These are phyloP conservation scores for Acanthis flammea DNA, from an alignment of 2,797 vertebrate species.

Conservation along the genomic window DNA sequence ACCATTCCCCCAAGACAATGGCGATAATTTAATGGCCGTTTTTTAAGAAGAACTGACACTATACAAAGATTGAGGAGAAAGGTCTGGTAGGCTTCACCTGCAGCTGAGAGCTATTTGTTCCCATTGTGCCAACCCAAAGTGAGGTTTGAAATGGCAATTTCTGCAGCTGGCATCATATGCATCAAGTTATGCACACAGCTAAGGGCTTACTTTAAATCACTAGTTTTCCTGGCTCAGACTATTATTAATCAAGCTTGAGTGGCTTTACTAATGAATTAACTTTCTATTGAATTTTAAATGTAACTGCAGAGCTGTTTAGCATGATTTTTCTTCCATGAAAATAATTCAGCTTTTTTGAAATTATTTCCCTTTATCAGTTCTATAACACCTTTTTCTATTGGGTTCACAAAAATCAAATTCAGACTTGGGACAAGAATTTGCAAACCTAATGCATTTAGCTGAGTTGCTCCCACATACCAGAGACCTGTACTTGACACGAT, in stretches of 20 bases:
- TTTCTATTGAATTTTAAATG: constrained; percentile 4
- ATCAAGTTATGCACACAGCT: not conserved
- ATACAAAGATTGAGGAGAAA: constrained; percentile 53
- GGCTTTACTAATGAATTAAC: constrained; percentile 23
- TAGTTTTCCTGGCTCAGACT: constrained; percentile 21
- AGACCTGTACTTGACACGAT: not conserved
- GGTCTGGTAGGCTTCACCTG: constrained; percentile 64
- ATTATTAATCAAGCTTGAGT: constrained; percentile 19
- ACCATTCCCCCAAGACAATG: constrained; percentile 56
- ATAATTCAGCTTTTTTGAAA: not conserved
- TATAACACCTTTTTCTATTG: not conserved
- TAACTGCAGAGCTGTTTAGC: not conserved
- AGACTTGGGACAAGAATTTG: not conserved
- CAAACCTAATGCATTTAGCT: not conserved
- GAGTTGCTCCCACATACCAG: not conserved
- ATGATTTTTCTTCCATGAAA: not conserved
- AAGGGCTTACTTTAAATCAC: not conserved
- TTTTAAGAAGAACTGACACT: constrained; percentile 57
- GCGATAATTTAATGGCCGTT: constrained; percentile 66
- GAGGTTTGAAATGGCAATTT: constrained; percentile 43
- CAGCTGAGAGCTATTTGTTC: constrained; percentile 65
- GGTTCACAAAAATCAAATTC: not conserved
- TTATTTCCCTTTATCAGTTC: not conserved
- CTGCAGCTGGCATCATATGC: constrained; percentile 51
- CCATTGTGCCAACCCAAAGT: constrained; percentile 26